Evolutionary conservation across 2,113 vertebrate genomes (phyloP), one percentile per base, ranked within the genome.

Genomic region (Pteronura brasiliensis): DNA sequence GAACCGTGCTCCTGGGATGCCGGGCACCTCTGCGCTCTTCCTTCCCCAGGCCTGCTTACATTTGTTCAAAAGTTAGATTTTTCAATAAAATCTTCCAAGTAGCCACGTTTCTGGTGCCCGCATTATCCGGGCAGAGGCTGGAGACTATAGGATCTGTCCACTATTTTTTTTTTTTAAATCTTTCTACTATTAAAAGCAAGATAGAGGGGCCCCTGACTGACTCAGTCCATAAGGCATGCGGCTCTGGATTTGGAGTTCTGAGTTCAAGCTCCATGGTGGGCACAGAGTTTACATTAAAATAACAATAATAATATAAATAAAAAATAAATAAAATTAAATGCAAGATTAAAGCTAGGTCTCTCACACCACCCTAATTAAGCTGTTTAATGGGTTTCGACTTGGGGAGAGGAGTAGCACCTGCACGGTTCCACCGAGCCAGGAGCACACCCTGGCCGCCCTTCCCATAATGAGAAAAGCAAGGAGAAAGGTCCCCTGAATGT

Each of bases 1-100:
- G 23, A 47, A 12, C 8, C 1, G 3, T 0, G 14, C 20, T 47
- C 63, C 29, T 36, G 18, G 11, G 4, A 12, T 0, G 0, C n/a
- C 21, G 0, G 1, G 67, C 52, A 29, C 31, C 71, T 52, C 71
- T 0, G 4, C 0, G 47, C 57, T 5, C 23, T 39, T 71, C 34
- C 23, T 11, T 2, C 20, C 20, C 7, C 5, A 3, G 0, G 12
- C 44, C 55, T 21, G n/a, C 76, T 14, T 20, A 36, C 25, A 59
- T 42, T 67, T 52, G 31, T 59, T 96, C 57, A 74, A 65, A 96
- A 94, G 23, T 74, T 44, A 55, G 34, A 39, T 42, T 65, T 92
- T 65, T 81, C 93, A 25, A 1, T 23, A 89, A 86, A 18, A 31
- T 18, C 13, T 82, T 17, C 80, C 31, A 61, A 12, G 7, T 36